Base-by-base conservation (phyloP, 2,888 invertebrate genomes). In the Clistopyga incitator region DNA sequence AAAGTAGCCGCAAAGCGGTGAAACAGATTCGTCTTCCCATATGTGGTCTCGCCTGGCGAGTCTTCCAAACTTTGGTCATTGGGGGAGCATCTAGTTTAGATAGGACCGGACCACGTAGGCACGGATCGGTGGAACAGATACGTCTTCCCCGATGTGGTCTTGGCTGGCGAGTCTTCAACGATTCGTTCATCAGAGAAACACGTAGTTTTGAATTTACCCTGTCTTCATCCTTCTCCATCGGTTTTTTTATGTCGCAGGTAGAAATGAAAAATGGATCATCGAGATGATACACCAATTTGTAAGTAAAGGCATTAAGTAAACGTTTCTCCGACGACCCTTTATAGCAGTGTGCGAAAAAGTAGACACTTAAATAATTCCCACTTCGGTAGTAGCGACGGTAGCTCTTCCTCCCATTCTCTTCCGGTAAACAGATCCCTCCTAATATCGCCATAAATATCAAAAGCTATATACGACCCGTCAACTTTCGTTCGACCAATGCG, bases 1-100 rank as follows among this genome's bases (percentile, higher is more conserved):
- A 80, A 78, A 75, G 76, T 78, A 76, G 75, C 80, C 82, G 59
- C 72, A 34, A 78, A 72, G 74, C 50, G 56, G 56, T 59, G 80
- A 74, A 67, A 82, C 65, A 56, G 74, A 65, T 61, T n/a, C 45
- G 50, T 47, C 77, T 74, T 65, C 52, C 71, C 29, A 64, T 64
- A 29, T 78, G 25, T 56, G 74, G 70, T 50, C 72, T 71, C 45
- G 20, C 45, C 34, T 70, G 11, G 70, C 75, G 68, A 78, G 42
- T 11, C 20, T 42, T 23, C 18, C 4, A 10, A 23, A 10, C 38
- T 18, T 18, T 18, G 34, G 6, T 34, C 64, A 20, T 64, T 20
- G 64, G 18, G 20, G 64, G 15, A 59, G 13, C 59, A n/a, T 29
- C 34, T 23, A 23, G 20, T 47, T 47, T 3, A 47, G 54, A 20